A percentile compares a stretch with the other conserved stretches of the same genome.
Conservation (phyloP, 1,140 invertebrate genomes). For the Cryptotermes secundus region DNA sequence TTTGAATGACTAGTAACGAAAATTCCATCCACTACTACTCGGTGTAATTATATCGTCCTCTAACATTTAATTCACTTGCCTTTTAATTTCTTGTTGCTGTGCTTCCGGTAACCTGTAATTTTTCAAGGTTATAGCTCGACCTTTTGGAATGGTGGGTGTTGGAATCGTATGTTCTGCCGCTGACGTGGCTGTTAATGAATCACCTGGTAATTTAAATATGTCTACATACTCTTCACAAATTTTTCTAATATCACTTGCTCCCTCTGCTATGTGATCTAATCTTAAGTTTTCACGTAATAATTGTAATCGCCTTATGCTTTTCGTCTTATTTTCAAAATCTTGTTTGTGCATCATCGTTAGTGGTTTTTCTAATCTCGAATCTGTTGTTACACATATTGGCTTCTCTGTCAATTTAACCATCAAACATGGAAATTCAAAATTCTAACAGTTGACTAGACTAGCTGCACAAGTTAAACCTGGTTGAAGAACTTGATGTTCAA, state of each 20-base stretch:
- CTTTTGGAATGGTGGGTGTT: background rate
- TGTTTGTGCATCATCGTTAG: too few relatives aligned
- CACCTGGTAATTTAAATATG: constrained; percentile 33
- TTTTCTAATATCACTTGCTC: constrained; percentile 24
- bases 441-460: too few relatives aligned
- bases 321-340: too few relatives aligned
- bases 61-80: constrained; percentile 31
- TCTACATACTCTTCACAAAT: constrained; percentile 29
- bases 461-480: too few relatives aligned
- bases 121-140: background rate
- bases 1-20: constrained; percentile 32
- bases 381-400: too few relatives aligned
- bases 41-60: constrained; percentile 33
- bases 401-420: too few relatives aligned
- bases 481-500: too few relatives aligned
- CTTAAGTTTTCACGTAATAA: background rate
- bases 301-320: too few relatives aligned
- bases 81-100: constrained; percentile 27
- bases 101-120: constrained; percentile 33
- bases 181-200: constrained; percentile 25
- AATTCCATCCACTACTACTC: constrained; percentile 14
- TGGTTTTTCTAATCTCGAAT: too few relatives aligned
- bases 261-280: constrained; percentile 31
- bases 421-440: too few relatives aligned
- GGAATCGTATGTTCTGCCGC: constrained; percentile 30